Conservation (phyloP, 92 coral and sea anemone genomes). For the Siderastrea siderea region DNA sequence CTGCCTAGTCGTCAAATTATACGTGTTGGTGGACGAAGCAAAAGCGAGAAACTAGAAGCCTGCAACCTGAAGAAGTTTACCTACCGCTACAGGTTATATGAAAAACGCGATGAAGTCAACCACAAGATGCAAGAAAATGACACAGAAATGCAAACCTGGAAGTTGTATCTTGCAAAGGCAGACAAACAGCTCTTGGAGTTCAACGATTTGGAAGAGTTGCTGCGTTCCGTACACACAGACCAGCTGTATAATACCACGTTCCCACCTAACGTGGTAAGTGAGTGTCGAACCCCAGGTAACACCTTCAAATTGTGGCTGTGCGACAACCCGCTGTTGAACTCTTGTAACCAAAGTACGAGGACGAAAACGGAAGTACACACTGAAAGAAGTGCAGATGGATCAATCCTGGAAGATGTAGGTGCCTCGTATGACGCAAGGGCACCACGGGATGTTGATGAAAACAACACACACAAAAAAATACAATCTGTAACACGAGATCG, state of each 20-base stretch:
- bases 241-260: conserved; percentile 38
- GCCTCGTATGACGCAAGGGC: not conserved
- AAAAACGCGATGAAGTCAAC: not conserved
- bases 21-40: conserved; percentile 84
- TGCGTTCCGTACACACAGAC: conserved; percentile 20
- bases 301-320: conserved; percentile 39
- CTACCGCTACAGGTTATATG: not conserved
- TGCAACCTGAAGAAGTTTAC: conserved; percentile 53
- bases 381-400: not conserved
- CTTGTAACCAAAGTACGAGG: not conserved
- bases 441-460: not conserved
- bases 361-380: not conserved
- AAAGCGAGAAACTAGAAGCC: conserved; percentile 50
- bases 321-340: not conserved
- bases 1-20: conserved; percentile 44
- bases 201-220: conserved; percentile 38
- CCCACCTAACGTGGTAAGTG: conserved; percentile 6
- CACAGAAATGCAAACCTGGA: conserved; percentile 2
- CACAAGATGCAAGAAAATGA: not conserved
- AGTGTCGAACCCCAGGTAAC: conserved; percentile 9
- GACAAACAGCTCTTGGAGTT: not conserved
- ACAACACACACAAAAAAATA: not conserved
- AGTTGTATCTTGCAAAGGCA: conserved; percentile 10
- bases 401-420: not conserved
- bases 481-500: not conserved